Evolutionary conservation across 2,888 invertebrate genomes (phyloP), one percentile per base, ranked within the genome.

Genomic region (Lasioglossum zephyrum): DNA sequence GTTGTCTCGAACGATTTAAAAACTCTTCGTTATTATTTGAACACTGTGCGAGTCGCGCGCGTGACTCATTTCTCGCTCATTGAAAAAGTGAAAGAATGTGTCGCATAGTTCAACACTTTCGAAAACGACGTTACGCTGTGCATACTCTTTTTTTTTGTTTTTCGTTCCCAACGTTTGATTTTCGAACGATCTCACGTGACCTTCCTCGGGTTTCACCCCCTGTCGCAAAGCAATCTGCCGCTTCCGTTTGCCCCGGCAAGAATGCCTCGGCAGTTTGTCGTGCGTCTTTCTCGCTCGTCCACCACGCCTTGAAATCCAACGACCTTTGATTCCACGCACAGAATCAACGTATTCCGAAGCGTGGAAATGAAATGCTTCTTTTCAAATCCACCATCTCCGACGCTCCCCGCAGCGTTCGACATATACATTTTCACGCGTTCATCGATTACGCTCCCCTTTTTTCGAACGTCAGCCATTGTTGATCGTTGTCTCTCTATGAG

Each of bases 181-280:
- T 81, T 81, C 31, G 72, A 86, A 63, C 53, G 70, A 13, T 47
- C 63, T 84, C 84, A 57, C 39, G 79, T 60, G 84, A 85, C 84
- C 84, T 83, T 66, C 75, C 66, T n/a, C 74, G 44, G n/a, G 31
- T 41, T 79, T 85, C 66, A 76, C 75, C 79, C 79, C 79, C 53
- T 84, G 85, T 76, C 84, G 76, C 77, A 57, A 80, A 70, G 73
- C 69, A 36, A 66, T 66, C 31, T 31, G 84, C 49, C 84, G 79
- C 84, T 77, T 85, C 84, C 79, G 85, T 76, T 85, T 69, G 76
- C 63, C 26, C 47, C 57, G 74, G 26, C 78, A 77, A 77, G 73
- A 84, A 85, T 84, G 84, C 66, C 53, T 47, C 41, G 79, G 41
- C 75, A 16, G 79, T 79, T 73, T 81, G 53, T 60, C 72, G 75